Percentiles rank a stretch among this genome's conserved stretches.
phyloP scores from a whole-genome alignment of 1,140 invertebrate genomes.

The Halyomorpha halys region DNA sequence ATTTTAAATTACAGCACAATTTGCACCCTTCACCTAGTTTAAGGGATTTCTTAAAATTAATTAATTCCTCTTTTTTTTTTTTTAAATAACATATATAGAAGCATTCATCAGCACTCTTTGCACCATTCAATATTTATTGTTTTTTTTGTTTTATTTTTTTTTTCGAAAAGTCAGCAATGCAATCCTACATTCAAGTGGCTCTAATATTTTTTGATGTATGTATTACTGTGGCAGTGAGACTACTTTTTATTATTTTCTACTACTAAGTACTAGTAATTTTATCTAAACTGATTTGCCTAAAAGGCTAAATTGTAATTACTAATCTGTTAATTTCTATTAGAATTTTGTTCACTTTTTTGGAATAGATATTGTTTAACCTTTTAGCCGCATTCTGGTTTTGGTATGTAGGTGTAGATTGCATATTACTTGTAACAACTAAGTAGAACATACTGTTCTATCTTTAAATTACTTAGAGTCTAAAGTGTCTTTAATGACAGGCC shows the following conservation, averaged over 20 bases:
- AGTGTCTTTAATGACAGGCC: conserved; percentile 15
- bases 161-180: conserved; percentile 12
- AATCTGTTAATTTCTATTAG: neutral
- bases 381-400: neutral
- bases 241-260: neutral
- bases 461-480: conserved; percentile 9
- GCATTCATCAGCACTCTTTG: conserved; percentile 7
- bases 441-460: neutral
- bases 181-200: conserved; percentile 8
- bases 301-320: conserved; percentile 6
- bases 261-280: neutral
- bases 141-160: neutral
- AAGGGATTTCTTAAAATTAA: conserved; percentile 8
- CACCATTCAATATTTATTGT: conserved; percentile 5
- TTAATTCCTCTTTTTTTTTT: neutral
- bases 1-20: conserved; percentile 10
- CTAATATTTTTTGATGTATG: conserved; percentile 8
- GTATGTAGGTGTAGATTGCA: neutral
- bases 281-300: conserved; percentile 9
- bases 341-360: neutral
- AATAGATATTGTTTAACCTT: neutral
- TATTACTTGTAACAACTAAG: conserved; percentile 5
- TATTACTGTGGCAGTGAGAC: conserved; percentile 1
- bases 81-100: conserved; percentile 13
- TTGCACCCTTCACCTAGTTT: conserved; percentile 11